These are phyloP conservation scores for Portevinia maculata DNA, from an alignment of 2,888 invertebrate species.

Conservation along the genomic window DNA sequence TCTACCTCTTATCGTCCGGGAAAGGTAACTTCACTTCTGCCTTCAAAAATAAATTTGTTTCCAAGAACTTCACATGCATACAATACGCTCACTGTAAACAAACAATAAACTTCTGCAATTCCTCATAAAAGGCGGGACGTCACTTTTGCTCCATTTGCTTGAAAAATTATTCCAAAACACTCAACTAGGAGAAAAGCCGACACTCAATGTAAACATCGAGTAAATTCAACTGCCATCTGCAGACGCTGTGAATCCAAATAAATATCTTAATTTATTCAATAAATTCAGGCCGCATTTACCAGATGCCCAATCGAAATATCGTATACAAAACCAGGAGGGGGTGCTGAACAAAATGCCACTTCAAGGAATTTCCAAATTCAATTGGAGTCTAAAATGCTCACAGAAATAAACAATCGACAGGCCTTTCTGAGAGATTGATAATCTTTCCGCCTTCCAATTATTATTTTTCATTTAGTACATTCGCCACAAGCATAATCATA, in stretches of 20 bases:
- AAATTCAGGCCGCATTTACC: conserved; percentile 4
- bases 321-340: not conserved
- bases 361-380: conserved; percentile 6
- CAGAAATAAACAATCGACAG: too few species aligned
- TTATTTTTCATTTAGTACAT: not conserved
- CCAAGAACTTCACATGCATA: too few species aligned
- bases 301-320: conserved; percentile 22
- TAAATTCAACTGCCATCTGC: conserved; percentile 34
- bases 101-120: too few species aligned
- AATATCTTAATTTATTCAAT: conserved; percentile 44
- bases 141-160: too few species aligned
- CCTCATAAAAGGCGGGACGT: too few species aligned
- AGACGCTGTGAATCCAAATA: conserved; percentile 26
- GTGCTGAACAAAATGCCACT: too few species aligned
- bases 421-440: not conserved
- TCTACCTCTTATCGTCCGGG: too few species aligned
- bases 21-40: too few species aligned
- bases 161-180: not conserved
- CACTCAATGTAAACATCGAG: conserved; percentile 40
- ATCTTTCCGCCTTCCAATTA: not conserved
- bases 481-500: not conserved
- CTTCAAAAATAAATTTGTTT: too few species aligned
- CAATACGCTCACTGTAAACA: too few species aligned
- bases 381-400: too few species aligned
- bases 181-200: conserved; percentile 4